phyloP scores from a whole-genome alignment of 2,888 invertebrate genomes.

The Spisula solida region DNA sequence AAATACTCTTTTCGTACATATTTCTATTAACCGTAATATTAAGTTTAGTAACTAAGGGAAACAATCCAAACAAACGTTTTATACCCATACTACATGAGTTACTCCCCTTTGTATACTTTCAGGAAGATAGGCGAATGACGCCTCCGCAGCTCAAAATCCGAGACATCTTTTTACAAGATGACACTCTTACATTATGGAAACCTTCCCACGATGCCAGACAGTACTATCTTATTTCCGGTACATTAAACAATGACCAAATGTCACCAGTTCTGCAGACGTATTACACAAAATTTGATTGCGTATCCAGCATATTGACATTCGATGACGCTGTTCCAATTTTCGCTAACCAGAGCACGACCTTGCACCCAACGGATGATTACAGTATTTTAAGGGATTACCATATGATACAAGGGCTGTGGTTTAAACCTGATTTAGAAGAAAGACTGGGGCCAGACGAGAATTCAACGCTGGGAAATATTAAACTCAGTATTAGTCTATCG shows the following conservation, averaged over 20 bases:
- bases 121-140: slow-evolving; percentile 3
- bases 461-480: slow-evolving; percentile 73
- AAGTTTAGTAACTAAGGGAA: not conserved
- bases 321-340: slow-evolving; percentile 78
- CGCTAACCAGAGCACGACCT: slow-evolving; percentile 73
- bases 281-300: slow-evolving; percentile 78
- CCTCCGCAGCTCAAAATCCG: slow-evolving; percentile 64
- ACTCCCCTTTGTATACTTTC: slow-evolving; percentile 27
- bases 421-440: slow-evolving; percentile 75
- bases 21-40: not conserved
- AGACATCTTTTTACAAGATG: slow-evolving; percentile 73
- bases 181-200: slow-evolving; percentile 75
- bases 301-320: slow-evolving; percentile 74
- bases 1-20: not conserved
- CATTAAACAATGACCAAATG: slow-evolving; percentile 61
- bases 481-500: slow-evolving; percentile 71
- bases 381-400: slow-evolving; percentile 75
- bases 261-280: slow-evolving; percentile 70
- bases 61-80: slow-evolving; percentile 5
- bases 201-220: slow-evolving; percentile 69
- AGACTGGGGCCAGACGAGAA: slow-evolving; percentile 70
- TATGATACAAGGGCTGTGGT: slow-evolving; percentile 76
- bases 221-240: slow-evolving; percentile 73
- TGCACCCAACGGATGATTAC: slow-evolving; percentile 75
- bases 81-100: not conserved